These are phyloP conservation scores for Budorcas taxicolor DNA, from an alignment of 2,113 vertebrate genomes.

Conservation along the genomic window DNA sequence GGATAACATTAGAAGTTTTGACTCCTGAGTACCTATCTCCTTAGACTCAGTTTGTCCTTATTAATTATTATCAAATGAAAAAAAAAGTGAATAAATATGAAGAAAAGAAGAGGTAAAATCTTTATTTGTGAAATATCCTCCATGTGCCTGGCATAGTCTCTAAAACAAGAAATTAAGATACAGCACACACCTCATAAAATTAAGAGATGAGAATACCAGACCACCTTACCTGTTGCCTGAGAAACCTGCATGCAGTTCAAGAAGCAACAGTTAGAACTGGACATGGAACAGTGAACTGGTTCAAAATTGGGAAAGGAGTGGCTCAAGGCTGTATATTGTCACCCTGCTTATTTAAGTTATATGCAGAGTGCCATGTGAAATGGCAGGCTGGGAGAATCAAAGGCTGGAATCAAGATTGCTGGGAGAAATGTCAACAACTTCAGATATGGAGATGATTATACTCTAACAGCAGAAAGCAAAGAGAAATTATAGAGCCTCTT, in stretches of 20 bases:
- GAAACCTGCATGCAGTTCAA: background rate
- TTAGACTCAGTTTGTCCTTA: background rate
- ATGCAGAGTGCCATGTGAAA: background rate
- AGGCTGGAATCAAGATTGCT: background rate
- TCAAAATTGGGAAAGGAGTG: background rate
- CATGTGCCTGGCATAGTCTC: background rate
- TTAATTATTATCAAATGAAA: background rate
- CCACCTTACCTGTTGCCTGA: background rate
- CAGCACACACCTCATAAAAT: background rate
- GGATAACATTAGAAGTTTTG: background rate
- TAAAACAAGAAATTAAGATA: background rate
- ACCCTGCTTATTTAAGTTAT: background rate
- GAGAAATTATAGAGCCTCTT: background rate
- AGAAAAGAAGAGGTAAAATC: background rate
- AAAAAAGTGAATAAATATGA: background rate
- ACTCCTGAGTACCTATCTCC: background rate
- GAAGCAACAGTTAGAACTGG: background rate
- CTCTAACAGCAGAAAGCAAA: background rate
- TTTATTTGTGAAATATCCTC: background rate
- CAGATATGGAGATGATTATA: background rate
- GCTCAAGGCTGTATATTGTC: background rate
- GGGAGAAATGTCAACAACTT: background rate
- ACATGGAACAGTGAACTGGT: background rate
- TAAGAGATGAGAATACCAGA: background rate
- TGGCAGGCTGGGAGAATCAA: background rate